These are phyloP conservation scores for Gnathonemus longibarbis DNA, from an alignment of 2,113 vertebrate species.

Conservation along the genomic window DNA sequence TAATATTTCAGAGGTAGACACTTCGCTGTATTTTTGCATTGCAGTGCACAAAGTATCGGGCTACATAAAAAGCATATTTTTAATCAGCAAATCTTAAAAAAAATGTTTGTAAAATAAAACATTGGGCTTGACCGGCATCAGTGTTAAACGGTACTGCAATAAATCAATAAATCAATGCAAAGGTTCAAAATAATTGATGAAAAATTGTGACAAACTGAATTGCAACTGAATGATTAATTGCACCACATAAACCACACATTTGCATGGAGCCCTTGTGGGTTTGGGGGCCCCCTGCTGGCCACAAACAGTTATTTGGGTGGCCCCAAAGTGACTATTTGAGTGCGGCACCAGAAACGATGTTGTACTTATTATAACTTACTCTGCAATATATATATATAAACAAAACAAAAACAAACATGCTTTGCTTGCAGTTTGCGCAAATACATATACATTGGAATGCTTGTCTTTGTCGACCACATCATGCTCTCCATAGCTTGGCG, in stretches of 20 bases:
- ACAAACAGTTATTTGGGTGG: neutral
- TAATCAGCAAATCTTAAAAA: neutral
- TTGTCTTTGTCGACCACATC: too few relatives aligned
- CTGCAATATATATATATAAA: neutral
- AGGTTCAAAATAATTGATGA: neutral
- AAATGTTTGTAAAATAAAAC: neutral
- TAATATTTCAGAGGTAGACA: neutral
- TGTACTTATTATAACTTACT: neutral
- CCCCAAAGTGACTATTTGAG: neutral
- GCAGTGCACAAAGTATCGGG: neutral
- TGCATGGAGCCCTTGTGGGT: neutral
- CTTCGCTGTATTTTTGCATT: neutral
- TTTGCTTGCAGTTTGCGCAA: too few relatives aligned
- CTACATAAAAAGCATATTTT: neutral
- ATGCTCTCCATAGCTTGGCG: too few relatives aligned
- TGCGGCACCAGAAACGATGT: neutral
- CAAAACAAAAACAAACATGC: too few relatives aligned
- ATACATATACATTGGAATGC: too few relatives aligned
- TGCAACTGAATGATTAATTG: neutral
- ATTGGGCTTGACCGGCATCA: neutral
- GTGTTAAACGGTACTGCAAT: neutral
- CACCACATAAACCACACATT: neutral
- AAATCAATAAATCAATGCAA: neutral
- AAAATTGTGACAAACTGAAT: neutral
- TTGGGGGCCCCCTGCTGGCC: neutral